Evolutionary conservation across 92 coral and sea anemone genomes (phyloP).

Genomic region (Epizoanthus ramosus): DNA sequence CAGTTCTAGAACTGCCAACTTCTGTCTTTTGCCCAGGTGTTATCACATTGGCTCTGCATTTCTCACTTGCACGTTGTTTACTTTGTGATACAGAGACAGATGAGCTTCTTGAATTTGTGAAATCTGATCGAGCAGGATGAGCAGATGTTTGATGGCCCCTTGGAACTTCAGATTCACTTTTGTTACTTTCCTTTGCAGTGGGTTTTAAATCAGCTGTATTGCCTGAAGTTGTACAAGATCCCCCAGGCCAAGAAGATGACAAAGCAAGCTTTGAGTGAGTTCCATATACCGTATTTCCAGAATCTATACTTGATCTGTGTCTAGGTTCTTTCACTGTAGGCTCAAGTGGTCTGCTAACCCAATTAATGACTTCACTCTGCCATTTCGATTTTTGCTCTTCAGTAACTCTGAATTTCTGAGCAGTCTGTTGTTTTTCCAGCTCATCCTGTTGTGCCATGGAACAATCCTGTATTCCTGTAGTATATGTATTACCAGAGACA

Average conservation of each 20-base stretch:
- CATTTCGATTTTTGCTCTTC: constrained; percentile 3
- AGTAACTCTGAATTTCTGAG: neutral
- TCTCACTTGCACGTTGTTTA: neutral
- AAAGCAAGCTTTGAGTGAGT: constrained; percentile 16
- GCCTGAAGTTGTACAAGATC: neutral
- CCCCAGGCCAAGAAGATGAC: constrained; percentile 31
- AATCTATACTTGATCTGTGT: neutral
- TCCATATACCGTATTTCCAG: neutral
- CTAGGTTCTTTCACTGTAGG: neutral
- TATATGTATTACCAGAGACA: neutral
- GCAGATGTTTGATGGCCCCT: neutral
- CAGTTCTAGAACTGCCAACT: neutral
- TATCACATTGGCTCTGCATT: neutral
- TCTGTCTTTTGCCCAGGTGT: neutral
- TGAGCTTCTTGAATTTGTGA: neutral
- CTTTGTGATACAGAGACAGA: too few species aligned
- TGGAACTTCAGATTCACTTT: neutral
- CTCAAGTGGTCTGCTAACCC: constrained; percentile 10
- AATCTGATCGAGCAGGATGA: neutral
- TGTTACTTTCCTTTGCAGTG: neutral
- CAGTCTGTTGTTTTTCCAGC: neutral
- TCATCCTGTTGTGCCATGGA: neutral
- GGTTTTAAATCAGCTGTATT: neutral
- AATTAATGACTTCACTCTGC: constrained; percentile 12
- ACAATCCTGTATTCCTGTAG: neutral